Evolutionary conservation across 2,113 vertebrate species (phyloP).

Genomic region (Ifrita kowaldi): DNA sequence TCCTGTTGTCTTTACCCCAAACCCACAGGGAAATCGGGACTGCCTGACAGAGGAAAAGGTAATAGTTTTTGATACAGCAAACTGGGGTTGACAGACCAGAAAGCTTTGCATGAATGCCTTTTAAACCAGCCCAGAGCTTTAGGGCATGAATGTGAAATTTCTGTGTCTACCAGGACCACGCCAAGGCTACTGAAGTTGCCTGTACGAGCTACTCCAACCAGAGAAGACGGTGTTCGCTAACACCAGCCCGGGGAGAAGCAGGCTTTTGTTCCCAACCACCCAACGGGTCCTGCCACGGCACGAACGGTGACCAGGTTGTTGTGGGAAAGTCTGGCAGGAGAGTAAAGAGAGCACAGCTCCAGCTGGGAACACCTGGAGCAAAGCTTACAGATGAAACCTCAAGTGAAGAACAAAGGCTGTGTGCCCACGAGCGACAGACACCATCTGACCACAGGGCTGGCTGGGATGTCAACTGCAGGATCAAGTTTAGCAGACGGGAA

Average conservation of each 20-base stretch:
- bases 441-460: background rate
- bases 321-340: constrained; percentile 2
- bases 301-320: accelerated
- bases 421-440: background rate
- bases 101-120: constrained; percentile 32
- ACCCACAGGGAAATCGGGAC: background rate
- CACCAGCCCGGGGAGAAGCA: background rate
- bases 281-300: background rate
- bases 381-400: background rate
- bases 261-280: background rate
- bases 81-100: constrained; percentile 11
- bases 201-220: background rate
- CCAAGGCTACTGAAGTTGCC: background rate
- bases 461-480: background rate
- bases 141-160: background rate
- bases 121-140: background rate
- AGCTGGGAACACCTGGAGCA: constrained; percentile 27
- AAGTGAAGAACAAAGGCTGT: background rate
- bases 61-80: background rate
- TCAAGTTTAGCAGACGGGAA: background rate
- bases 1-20: constrained; percentile 15
- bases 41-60: background rate
- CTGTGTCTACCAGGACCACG: background rate
- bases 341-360: background rate
- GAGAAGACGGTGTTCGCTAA: background rate